Evolutionary conservation across 2,113 vertebrate genomes (phyloP).

Genomic region (Pteruthius melanotis): DNA sequence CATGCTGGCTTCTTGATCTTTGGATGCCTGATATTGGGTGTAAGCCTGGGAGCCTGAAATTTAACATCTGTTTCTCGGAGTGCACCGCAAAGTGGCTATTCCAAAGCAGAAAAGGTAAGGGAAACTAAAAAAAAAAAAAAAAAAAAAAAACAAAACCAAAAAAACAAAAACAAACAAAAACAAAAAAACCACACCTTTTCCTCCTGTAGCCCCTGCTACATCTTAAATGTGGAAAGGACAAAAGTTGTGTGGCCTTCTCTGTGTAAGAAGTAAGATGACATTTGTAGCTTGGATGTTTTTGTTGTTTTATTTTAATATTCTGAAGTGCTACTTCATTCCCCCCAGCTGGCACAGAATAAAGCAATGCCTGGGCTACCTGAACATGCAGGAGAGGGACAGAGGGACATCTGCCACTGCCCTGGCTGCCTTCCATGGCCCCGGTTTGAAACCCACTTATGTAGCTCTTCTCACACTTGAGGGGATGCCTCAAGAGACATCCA

Average conservation of each 20-base stretch:
- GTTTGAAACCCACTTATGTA: not conserved
- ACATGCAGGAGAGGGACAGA: not conserved
- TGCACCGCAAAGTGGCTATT: not conserved
- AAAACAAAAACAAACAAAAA: rapidly evolving
- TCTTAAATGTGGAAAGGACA: not conserved
- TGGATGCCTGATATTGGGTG: not conserved
- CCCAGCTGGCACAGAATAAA: not conserved
- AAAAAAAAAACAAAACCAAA: not conserved
- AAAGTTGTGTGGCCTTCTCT: not conserved
- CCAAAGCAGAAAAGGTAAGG: not conserved
- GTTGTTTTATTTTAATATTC: not conserved
- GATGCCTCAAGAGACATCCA: not conserved
- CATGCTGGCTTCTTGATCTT: not conserved
- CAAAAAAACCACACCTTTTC: rapidly evolving
- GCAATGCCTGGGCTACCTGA: not conserved
- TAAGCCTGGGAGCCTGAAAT: not conserved
- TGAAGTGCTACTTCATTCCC: not conserved
- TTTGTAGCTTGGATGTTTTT: not conserved
- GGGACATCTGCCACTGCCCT: not conserved
- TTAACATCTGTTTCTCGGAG: not conserved
- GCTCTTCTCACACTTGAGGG: not conserved
- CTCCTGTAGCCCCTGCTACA: not conserved
- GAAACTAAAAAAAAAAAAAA: not conserved
- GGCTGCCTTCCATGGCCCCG: not conserved
- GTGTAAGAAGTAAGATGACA: not conserved